A percentile compares a stretch with the other conserved stretches of the same genome.
Conservation (phyloP, 2,888 invertebrate genomes). For the Callyntrura sp. region DNA sequence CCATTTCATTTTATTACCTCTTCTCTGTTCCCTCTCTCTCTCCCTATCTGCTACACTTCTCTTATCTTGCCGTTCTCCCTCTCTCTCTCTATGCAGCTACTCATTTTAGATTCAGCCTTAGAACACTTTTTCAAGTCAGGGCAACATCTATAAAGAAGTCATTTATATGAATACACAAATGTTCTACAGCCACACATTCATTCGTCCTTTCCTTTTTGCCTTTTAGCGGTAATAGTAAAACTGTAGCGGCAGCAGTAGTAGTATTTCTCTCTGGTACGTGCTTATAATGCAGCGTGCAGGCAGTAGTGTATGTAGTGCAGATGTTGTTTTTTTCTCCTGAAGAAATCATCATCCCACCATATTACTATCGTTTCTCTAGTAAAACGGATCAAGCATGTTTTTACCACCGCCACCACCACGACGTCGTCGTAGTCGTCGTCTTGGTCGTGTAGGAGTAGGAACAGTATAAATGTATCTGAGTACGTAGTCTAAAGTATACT, state of each 20-base stretch:
- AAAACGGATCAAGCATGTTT: constrained; percentile 23
- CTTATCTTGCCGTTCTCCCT: too few relatives aligned
- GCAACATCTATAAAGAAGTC: constrained; percentile 62
- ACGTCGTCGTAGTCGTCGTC: neutral
- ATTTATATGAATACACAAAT: constrained; percentile 41
- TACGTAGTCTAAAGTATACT: neutral
- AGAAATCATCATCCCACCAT: constrained; percentile 50
- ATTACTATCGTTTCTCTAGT: neutral
- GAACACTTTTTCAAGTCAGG: constrained; percentile 59
- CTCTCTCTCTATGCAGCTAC: constrained; percentile 38
- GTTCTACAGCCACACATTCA: constrained; percentile 5
- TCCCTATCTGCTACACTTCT: too few relatives aligned
- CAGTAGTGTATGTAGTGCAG: constrained; percentile 63
- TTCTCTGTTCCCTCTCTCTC: constrained; percentile 16
- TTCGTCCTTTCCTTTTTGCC: constrained; percentile 12
- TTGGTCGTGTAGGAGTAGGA: neutral
- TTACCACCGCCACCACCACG: neutral
- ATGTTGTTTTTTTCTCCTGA: constrained; percentile 44
- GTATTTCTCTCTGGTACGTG: constrained; percentile 16
- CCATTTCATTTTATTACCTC: constrained; percentile 60
- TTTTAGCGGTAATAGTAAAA: neutral
- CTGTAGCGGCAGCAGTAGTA: neutral
- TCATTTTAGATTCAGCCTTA: constrained; percentile 67
- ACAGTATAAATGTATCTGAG: neutral
- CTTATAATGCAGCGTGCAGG: constrained; percentile 66